phyloP scores from a whole-genome alignment of 2,113 vertebrate species.

The Trematomus loennbergii region DNA sequence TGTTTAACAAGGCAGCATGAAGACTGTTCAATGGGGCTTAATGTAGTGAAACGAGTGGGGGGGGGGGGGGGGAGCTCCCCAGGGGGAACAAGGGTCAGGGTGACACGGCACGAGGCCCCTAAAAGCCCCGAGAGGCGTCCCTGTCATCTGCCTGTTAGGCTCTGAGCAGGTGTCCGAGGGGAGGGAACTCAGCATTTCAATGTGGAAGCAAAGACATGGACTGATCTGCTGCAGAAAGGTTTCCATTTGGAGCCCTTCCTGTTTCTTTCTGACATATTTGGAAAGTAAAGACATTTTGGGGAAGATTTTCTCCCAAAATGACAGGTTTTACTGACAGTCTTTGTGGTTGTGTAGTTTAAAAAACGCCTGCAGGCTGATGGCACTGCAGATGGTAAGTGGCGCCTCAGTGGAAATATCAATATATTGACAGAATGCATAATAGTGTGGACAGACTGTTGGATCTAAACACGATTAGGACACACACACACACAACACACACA shows the following conservation, averaged over 20 bases:
- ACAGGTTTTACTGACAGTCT: too few species aligned
- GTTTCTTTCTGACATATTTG: too few species aligned
- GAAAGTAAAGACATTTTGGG: too few species aligned
- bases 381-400: constrained; percentile 34
- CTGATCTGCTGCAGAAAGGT: too few species aligned
- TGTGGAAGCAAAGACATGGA: too few species aligned
- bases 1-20: constrained; percentile 58
- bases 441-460: constrained; percentile 1
- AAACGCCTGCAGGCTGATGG: background rate
- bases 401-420: constrained; percentile 54
- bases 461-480: background rate
- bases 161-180: constrained; percentile 26
- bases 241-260: too few species aligned
- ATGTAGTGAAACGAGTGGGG: constrained; percentile 38
- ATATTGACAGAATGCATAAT: constrained; percentile 24
- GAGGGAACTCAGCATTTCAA: background rate
- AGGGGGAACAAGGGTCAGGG: constrained; percentile 38
- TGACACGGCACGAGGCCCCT: constrained; percentile 24
- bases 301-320: too few species aligned
- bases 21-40: constrained; percentile 59
- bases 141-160: constrained; percentile 57
- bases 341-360: background rate
- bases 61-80: constrained; percentile 7
- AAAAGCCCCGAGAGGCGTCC: constrained; percentile 47
- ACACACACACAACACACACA: background rate